A percentile compares a stretch with the other conserved stretches of the same genome.
Conservation (phyloP, 2,888 invertebrate genomes). For the Invenusta paracnida region DNA sequence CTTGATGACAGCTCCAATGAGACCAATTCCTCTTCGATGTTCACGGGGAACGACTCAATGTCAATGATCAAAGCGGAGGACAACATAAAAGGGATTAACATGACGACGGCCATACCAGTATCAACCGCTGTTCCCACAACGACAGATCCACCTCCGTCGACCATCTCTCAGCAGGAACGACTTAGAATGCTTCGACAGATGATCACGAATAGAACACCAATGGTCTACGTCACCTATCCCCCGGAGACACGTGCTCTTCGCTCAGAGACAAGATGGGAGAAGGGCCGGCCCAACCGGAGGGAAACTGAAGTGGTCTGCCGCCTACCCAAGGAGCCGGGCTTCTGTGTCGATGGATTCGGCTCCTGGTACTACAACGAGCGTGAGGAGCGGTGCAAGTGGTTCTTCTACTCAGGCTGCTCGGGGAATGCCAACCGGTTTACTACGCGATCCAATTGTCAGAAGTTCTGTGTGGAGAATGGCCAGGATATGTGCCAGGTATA, state of each 20-base stretch:
- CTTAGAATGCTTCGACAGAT: neutral
- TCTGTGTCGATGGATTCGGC: slow-evolving; percentile 22
- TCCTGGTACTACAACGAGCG: slow-evolving; percentile 5
- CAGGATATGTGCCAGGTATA: slow-evolving; percentile 1
- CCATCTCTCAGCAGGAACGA: neutral
- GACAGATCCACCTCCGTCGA: neutral
- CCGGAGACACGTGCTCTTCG: neutral
- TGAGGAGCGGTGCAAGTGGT: neutral
- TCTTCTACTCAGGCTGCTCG: slow-evolving; percentile 16
- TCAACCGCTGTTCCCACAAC: neutral
- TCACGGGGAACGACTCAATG: too few species aligned
- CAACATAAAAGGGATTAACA: too few species aligned
- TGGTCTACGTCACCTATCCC: neutral
- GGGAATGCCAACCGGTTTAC: slow-evolving; percentile 34
- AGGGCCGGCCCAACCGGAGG: neutral
- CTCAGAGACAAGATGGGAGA: neutral
- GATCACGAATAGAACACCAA: neutral
- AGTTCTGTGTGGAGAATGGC: slow-evolving; percentile 4
- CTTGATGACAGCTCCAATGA: too few species aligned
- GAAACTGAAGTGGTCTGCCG: neutral
- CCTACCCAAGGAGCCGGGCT: neutral
- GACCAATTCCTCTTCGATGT: too few species aligned
- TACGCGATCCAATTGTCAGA: slow-evolving; percentile 11
- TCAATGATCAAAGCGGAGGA: too few species aligned
- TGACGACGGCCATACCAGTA: too few species aligned